These are phyloP conservation scores for Taphrorychus bicolor DNA, from an alignment of 2,888 invertebrate genomes.

Conservation along the genomic window DNA sequence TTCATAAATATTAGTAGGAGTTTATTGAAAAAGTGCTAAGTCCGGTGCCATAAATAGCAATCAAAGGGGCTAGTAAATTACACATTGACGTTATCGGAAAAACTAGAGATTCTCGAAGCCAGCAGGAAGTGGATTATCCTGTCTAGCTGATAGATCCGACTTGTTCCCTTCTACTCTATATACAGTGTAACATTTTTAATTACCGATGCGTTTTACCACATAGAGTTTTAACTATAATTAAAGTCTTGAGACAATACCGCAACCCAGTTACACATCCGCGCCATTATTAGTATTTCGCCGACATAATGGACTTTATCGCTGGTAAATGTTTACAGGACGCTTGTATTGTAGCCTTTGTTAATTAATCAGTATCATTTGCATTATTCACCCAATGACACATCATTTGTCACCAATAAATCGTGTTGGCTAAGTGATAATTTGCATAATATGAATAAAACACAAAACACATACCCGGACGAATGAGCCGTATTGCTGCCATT, in stretches of 20 bases:
- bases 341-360: constrained; percentile 2
- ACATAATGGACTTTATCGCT: neutral
- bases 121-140: constrained; percentile 58
- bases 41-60: constrained; percentile 55
- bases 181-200: constrained; percentile 3
- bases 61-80: constrained; percentile 58
- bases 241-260: neutral
- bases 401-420: constrained; percentile 37
- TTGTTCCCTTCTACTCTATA: constrained; percentile 57
- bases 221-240: constrained; percentile 1
- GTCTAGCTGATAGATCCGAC: constrained; percentile 56
- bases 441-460: constrained; percentile 40
- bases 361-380: constrained; percentile 34
- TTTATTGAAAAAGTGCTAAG: constrained; percentile 52
- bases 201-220: neutral
- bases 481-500: constrained; percentile 34
- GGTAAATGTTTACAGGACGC: constrained; percentile 5
- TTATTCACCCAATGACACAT: constrained; percentile 34
- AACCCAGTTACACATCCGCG: neutral
- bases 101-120: constrained; percentile 56
- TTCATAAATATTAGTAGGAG: constrained; percentile 45
- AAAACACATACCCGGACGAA: constrained; percentile 27
- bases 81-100: constrained; percentile 58
- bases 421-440: constrained; percentile 37
- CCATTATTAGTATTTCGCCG: neutral